Percentiles rank a stretch among this genome's conserved stretches.
Evolutionary conservation across 2,888 invertebrate genomes (phyloP).

Genomic region (Sesamia inferens): DNA sequence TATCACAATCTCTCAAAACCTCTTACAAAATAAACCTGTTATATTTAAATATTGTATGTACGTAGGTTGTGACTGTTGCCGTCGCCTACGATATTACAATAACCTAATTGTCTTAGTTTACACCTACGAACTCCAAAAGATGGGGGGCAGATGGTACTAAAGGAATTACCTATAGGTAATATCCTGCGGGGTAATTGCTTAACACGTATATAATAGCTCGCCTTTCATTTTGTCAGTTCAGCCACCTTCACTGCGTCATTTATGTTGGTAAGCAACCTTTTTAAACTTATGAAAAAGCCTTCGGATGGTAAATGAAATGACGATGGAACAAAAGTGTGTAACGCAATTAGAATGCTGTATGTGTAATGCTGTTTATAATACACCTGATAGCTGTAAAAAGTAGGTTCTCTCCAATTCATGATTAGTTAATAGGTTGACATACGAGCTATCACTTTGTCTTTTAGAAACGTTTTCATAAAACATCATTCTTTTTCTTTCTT

Average conservation of each 20-base stretch:
- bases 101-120: conserved; percentile 47
- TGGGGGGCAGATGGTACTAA: conserved; percentile 11
- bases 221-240: background rate
- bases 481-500: no score
- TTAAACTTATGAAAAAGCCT: background rate
- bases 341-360: background rate
- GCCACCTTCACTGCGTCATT: background rate
- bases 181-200: background rate
- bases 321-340: background rate
- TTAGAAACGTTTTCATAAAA: background rate
- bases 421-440: background rate
- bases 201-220: background rate
- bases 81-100: conserved; percentile 50
- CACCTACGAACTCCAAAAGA: conserved; percentile 34
- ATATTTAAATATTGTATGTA: conserved; percentile 45
- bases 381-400: background rate
- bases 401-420: background rate
- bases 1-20: conserved; percentile 5
- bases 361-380: no score
- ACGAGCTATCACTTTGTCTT: no score
- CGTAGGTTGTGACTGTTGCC: conserved; percentile 44
- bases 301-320: no score
- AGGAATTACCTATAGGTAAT: background rate
- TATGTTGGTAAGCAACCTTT: background rate
- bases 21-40: conserved; percentile 52